These are phyloP conservation scores for Rhopilema esculentum DNA, from an alignment of 30 jellyfish, hydroid and myxozoan species.

Conservation along the genomic window DNA sequence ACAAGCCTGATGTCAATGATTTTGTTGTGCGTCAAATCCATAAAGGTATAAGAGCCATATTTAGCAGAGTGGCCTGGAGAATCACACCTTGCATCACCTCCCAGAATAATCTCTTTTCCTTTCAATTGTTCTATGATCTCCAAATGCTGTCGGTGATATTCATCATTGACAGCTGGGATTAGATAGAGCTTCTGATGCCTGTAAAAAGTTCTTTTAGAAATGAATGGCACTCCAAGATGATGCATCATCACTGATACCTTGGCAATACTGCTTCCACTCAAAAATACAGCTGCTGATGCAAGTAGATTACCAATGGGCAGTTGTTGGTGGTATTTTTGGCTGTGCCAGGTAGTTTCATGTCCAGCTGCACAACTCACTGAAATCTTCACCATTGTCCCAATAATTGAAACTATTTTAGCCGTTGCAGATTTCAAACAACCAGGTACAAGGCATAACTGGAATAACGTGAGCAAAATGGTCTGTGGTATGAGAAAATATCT, in stretches of 20 bases:
- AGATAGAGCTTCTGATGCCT: conserved; percentile 17
- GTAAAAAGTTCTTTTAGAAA: not conserved
- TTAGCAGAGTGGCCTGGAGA: not conserved
- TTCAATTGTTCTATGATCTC: not conserved
- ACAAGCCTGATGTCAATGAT: not conserved
- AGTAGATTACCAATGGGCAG: conserved; percentile 16
- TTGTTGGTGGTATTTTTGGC: conserved; percentile 12
- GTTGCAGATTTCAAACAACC: conserved; percentile 14
- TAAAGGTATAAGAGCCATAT: not conserved
- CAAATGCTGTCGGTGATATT: conserved; percentile 20
- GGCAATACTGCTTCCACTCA: conserved; percentile 23
- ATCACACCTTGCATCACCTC: not conserved
- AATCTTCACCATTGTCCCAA: conserved; percentile 19
- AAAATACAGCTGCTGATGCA: conserved; percentile 24
- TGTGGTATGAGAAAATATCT: conserved; percentile 11
- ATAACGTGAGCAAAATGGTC: conserved; percentile 23
- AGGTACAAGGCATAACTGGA: conserved; percentile 19
- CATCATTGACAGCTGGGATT: conserved; percentile 23
- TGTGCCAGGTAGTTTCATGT: conserved; percentile 18
- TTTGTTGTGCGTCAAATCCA: not conserved
- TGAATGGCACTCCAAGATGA: conserved; percentile 20
- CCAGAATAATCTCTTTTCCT: not conserved
- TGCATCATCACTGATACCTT: conserved; percentile 24
- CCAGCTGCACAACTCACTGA: conserved; percentile 24
- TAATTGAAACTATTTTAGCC: conserved; percentile 3